Evolutionary conservation across 2,888 invertebrate species (phyloP).

Genomic region (Thecophora atra): DNA sequence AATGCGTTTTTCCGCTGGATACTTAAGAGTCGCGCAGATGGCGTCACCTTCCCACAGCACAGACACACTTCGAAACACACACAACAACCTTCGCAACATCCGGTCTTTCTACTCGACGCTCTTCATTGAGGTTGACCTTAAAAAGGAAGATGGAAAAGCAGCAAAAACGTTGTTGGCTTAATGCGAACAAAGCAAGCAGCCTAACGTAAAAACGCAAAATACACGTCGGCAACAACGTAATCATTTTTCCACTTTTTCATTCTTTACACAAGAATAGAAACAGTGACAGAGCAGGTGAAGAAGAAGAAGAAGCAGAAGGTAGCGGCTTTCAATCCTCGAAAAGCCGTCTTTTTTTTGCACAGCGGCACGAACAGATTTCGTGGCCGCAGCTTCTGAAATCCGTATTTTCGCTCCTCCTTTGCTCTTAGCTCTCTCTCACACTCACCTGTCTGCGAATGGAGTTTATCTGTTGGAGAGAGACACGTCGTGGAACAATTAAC

Average conservation of each 20-base stretch:
- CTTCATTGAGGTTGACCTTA: conserved; percentile 3
- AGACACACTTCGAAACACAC: too few relatives aligned
- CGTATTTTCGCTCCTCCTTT: too few relatives aligned
- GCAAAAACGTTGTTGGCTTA: background rate
- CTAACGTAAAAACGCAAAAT: conserved; percentile 12
- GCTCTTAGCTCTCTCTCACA: too few relatives aligned
- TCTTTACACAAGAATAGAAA: background rate
- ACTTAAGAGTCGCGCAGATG: too few relatives aligned
- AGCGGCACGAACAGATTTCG: background rate
- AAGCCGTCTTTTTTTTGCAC: background rate
- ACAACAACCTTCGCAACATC: conserved; percentile 4
- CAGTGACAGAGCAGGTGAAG: background rate
- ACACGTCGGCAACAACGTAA: conserved; percentile 14
- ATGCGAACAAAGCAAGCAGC: conserved; percentile 14
- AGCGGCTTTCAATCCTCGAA: background rate
- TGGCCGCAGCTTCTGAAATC: background rate
- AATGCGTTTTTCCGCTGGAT: background rate
- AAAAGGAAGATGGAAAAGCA: background rate
- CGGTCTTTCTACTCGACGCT: conserved; percentile 6
- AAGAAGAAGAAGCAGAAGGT: too few relatives aligned
- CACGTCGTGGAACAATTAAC: conserved; percentile 28
- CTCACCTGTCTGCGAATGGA: too few relatives aligned
- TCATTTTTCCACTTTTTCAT: background rate
- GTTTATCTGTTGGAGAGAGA: background rate
- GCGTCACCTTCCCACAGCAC: too few relatives aligned